These are phyloP conservation scores for Pycnomerus fuliginosus DNA, from an alignment of 2,888 invertebrate genomes.

Conservation along the genomic window DNA sequence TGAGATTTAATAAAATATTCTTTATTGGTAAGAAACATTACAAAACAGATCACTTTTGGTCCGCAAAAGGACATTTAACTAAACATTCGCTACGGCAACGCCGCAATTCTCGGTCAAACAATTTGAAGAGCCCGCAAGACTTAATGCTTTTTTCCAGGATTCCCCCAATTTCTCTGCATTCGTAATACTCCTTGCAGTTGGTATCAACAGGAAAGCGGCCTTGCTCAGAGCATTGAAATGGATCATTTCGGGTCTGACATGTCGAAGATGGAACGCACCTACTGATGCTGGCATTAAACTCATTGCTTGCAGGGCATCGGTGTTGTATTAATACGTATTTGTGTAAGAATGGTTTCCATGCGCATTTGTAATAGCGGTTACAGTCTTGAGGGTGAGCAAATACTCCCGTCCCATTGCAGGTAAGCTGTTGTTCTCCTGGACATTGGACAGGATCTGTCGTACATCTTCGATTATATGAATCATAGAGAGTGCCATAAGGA, in stretches of 20 bases:
- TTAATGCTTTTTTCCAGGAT: constrained; percentile 48
- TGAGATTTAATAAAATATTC: no score
- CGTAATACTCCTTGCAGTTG: constrained; percentile 54
- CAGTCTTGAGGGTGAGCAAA: constrained; percentile 56
- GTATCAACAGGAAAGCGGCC: constrained; percentile 51
- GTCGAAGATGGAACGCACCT: constrained; percentile 53
- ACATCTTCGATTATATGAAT: constrained; percentile 34
- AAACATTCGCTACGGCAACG: constrained; percentile 40
- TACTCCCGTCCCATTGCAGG: constrained; percentile 50
- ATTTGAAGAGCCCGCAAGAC: constrained; percentile 53
- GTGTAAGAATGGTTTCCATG: constrained; percentile 55
- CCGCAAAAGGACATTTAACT: constrained; percentile 39
- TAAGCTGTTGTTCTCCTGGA: constrained; percentile 33
- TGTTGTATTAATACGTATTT: constrained; percentile 57
- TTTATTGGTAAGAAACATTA: no score
- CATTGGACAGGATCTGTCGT: constrained; percentile 40
- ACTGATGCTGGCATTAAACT: constrained; percentile 49
- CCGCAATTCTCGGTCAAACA: constrained; percentile 48
- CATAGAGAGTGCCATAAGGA: constrained; percentile 35
- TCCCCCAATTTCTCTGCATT: constrained; percentile 48
- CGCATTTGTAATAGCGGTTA: constrained; percentile 57
- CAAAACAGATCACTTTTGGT: no score
- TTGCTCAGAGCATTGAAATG: constrained; percentile 47
- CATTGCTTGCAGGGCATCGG: constrained; percentile 52
- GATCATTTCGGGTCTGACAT: constrained; percentile 47